These are phyloP conservation scores for Erpetoichthys calabaricus DNA, from an alignment of 2,797 vertebrate species.

Conservation along the genomic window DNA sequence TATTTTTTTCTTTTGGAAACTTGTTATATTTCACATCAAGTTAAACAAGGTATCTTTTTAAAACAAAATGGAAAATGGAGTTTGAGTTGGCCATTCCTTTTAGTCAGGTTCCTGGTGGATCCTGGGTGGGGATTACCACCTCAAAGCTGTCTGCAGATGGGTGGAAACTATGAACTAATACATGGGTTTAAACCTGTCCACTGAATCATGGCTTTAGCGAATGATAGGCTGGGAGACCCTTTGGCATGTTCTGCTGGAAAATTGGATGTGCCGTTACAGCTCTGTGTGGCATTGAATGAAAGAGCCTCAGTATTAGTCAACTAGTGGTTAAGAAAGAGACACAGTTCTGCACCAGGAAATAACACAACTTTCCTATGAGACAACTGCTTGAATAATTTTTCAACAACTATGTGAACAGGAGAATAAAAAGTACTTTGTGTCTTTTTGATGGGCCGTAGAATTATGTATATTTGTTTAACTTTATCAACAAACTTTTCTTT, in stretches of 20 bases:
- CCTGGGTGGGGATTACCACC: conserved; percentile 22
- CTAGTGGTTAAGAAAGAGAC: conserved; percentile 5
- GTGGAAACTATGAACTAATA: conserved; percentile 43
- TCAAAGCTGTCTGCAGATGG: conserved; percentile 27
- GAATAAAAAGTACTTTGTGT: no score
- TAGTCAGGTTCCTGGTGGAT: conserved; percentile 12
- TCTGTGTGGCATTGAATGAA: conserved; percentile 51
- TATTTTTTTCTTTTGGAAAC: no score
- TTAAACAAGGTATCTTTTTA: no score
- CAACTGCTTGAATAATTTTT: conserved; percentile 19
- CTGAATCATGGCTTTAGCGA: conserved; percentile 19
- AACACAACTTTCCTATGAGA: conserved; percentile 24
- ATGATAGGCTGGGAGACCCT: conserved; percentile 23
- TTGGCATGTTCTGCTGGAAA: conserved; percentile 50
- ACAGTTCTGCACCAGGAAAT: conserved; percentile 26
- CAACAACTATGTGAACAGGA: conserved; percentile 11
- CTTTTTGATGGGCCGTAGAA: no score
- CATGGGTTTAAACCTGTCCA: conserved; percentile 20
- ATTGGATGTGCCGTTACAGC: conserved; percentile 30
- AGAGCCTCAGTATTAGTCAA: conserved; percentile 49
- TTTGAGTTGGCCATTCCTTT: no score
- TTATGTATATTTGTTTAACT: no score
- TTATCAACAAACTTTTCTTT: no score
- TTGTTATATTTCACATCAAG: no score
- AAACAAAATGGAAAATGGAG: no score